Percentiles rank a stretch among this genome's conserved stretches.
Conservation (phyloP, 2,113 vertebrate species). For the Microtus ochrogaster region DNA sequence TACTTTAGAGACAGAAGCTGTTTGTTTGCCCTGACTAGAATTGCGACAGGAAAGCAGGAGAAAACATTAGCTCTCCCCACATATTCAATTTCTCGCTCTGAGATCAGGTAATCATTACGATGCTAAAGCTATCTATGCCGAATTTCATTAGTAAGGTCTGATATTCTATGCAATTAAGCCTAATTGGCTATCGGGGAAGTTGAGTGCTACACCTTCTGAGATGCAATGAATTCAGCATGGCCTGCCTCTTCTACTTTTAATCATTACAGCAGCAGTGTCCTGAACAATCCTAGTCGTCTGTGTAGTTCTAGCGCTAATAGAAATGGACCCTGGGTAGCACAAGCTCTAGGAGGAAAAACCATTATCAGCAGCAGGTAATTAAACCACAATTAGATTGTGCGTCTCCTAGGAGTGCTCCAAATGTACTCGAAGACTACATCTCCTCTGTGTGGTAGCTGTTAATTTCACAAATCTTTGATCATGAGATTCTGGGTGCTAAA, state of each 20-base stretch:
- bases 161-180: background rate
- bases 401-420: constrained; percentile 34
- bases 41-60: background rate
- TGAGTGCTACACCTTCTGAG: background rate
- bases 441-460: constrained; percentile 30
- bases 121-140: background rate
- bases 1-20: background rate
- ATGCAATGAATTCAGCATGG: background rate
- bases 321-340: background rate
- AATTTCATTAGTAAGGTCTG: background rate
- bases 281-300: background rate
- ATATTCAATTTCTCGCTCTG: background rate
- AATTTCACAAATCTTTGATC: constrained; percentile 39
- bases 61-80: background rate
- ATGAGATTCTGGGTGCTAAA: background rate
- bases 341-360: background rate
- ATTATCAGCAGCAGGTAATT: constrained; percentile 43
- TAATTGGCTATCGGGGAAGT: constrained; percentile 14
- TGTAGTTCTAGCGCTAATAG: background rate
- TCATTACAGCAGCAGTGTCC: background rate
- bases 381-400: constrained; percentile 43
- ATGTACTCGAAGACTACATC: background rate
- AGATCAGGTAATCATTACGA: background rate
- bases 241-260: background rate
- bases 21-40: background rate